phyloP scores from a whole-genome alignment of 64 coral and sea anemone genomes.

The Porites australiensis region DNA sequence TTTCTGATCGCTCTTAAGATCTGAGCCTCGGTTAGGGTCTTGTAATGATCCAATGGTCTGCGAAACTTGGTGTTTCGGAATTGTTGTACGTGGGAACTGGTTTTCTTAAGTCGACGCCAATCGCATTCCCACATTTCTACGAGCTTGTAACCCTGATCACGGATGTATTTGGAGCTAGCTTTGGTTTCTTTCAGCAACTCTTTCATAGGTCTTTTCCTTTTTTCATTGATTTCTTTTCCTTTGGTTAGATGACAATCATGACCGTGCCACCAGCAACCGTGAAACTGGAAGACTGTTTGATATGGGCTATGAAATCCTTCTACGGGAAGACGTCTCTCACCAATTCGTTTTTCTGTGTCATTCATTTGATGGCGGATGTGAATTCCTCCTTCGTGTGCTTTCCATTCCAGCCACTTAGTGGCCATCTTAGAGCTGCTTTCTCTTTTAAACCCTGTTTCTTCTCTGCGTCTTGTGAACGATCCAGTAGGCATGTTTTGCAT shows the following conservation, averaged over 20 bases:
- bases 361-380: conserved; percentile 23
- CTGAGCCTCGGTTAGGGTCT: not conserved
- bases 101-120: too few relatives aligned
- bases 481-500: too few relatives aligned
- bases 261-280: too few relatives aligned
- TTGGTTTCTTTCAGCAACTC: conserved; percentile 50
- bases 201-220: conserved; percentile 35
- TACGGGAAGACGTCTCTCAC: conserved; percentile 21
- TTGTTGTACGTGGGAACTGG: not conserved
- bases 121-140: conserved; percentile 39
- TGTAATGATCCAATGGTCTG: not conserved
- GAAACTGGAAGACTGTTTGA: too few relatives aligned
- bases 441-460: not conserved
- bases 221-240: too few relatives aligned
- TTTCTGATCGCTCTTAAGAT: not conserved
- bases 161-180: conserved; percentile 36
- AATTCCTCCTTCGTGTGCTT: conserved; percentile 29
- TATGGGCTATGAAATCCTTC: conserved; percentile 55
- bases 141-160: conserved; percentile 23
- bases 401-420: conserved; percentile 21
- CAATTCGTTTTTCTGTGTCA: conserved; percentile 46
- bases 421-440: conserved; percentile 22
- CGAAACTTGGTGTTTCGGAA: conserved; percentile 9
- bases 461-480: not conserved
- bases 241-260: too few relatives aligned